Evolutionary conservation across 1,140 invertebrate genomes (phyloP), one percentile per base, ranked within the genome.

Genomic region (Rhyacophila brunnea): DNA sequence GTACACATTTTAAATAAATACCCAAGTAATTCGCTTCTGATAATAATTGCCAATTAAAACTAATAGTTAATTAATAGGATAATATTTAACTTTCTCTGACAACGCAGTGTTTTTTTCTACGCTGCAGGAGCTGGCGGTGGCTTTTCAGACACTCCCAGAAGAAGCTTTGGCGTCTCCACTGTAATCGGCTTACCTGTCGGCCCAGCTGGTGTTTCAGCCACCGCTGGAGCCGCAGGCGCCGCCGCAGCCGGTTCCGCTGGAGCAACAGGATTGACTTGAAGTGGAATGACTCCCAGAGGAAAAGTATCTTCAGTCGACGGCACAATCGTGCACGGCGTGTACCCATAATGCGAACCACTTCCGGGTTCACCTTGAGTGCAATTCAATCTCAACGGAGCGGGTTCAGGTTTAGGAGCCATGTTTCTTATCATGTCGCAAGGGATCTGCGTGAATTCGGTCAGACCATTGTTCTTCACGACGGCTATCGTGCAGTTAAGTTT

Each of bases 391-490:
- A 13, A 5, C 4, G 40, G 40, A 4, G 40, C 3, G 11, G 17
- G 17, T 6, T 17, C 40, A 5, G 17, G 17, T 28, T 28, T 15
- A 6, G 38, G 38, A 13, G 38, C n/a, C 17, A 55, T 19, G n/a
- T 59, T 32, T 2, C 15, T 49, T 10, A 64, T 49, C 44, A 52
- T 40, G 10, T 55, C 57, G 43, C 62, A 64, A 1, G 62, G 52
- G n/a, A 64, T 42, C 10, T 35, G 40, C 1, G 57, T 64, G 9
- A 46, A 55, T 38, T 60, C 53, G 6, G 15, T 14, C 2, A 59
- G 28, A 35, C 50, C 42, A 5, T 55, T 42, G 1, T 34, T 42
- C n/a, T 49, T 51, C 4, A 45, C 44, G 1, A 64, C 44, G 1
- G 46, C 43, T 19, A 64, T 59, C 3, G 57, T 48, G 34, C 62